phyloP scores from a whole-genome alignment of 2,888 invertebrate genomes.

The Pristionchus fissidentatus region DNA sequence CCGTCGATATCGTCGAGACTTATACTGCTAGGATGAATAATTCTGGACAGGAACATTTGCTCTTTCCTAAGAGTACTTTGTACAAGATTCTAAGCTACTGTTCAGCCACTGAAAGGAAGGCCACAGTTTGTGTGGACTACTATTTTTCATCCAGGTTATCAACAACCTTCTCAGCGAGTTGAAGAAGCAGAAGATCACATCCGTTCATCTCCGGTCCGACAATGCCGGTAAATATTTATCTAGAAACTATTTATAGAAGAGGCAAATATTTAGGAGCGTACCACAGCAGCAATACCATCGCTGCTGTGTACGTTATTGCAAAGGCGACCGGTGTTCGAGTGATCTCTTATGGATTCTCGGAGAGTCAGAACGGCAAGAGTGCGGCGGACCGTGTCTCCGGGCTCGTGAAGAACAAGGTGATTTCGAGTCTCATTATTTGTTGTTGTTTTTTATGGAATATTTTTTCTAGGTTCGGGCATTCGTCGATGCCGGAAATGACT shows the following conservation, averaged over 20 bases:
- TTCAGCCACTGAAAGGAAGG: conserved; percentile 29
- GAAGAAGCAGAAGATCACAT: too few relatives aligned
- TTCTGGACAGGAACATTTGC: background rate
- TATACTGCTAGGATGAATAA: background rate
- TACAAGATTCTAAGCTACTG: conserved; percentile 14
- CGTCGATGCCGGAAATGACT: too few relatives aligned
- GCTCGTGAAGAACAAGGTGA: background rate
- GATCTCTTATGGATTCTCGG: background rate
- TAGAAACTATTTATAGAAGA: too few relatives aligned
- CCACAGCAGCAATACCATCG: background rate
- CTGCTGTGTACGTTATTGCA: background rate
- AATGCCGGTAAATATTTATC: too few relatives aligned
- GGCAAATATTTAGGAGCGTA: background rate
- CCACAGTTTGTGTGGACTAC: conserved; percentile 49
- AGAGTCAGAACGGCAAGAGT: background rate
- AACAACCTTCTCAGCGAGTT: too few relatives aligned
- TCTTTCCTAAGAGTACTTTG: background rate
- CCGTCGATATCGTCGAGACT: conserved; percentile 19
- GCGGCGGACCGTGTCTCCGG: background rate
- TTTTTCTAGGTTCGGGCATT: background rate
- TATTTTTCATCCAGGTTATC: too few relatives aligned
- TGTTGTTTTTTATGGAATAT: background rate
- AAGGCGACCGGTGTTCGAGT: background rate
- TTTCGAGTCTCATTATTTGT: background rate
- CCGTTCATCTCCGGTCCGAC: too few relatives aligned